Base-by-base conservation (phyloP, 1,140 invertebrate genomes). In the Acromyrmex charruanus region DNA sequence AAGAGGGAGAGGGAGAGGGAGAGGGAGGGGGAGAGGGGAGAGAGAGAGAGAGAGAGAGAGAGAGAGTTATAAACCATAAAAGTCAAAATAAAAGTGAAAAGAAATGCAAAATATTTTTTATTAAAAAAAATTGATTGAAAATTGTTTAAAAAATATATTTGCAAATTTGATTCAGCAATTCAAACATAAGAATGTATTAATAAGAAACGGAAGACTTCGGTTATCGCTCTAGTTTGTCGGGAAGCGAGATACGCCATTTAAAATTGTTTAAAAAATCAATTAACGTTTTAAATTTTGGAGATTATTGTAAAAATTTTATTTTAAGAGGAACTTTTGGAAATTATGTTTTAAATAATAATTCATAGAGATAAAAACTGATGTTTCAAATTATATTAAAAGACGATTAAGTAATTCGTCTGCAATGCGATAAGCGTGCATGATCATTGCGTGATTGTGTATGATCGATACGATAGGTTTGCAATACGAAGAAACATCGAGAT, bases 201-300 rank as follows among this genome's bases (percentile, higher is more conserved):
- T 16, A 63, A 44, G 53, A 72, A 51, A 31, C 72, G 35, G 59
- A 35, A 55, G 35, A 21, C 2, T 5, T 28, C 6, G n/a, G 12
- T 21, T 18, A 63, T 55, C 14, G 14, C 63, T 25, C 35, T 21
- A 14, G 39, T 25, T 28, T 63, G 14, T 31, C 14, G 25, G 66
- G 68, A 86, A 88, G 49, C 44, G 7, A 75, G n/a, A 21, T 71
- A 10, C 28, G 49, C 10, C 16, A 77, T 44, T 44, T 10, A 12
- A 44, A 44, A 44, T 77, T 61, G 5, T 74, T 16, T 28, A 31
- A 39, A 14, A 55, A 21, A 35, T 21, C n/a, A 39, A 44, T 21
- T 25, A 25, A 77, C 1, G 7, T 59, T 68, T 44, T 0, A 18
- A 0, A 10, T 77, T 44, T 44, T 44, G 9, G 9, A 44, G 9